Evolutionary conservation across 2,113 vertebrate genomes (phyloP), one percentile per base, ranked within the genome.

Genomic region (Solenodon paradoxus): DNA sequence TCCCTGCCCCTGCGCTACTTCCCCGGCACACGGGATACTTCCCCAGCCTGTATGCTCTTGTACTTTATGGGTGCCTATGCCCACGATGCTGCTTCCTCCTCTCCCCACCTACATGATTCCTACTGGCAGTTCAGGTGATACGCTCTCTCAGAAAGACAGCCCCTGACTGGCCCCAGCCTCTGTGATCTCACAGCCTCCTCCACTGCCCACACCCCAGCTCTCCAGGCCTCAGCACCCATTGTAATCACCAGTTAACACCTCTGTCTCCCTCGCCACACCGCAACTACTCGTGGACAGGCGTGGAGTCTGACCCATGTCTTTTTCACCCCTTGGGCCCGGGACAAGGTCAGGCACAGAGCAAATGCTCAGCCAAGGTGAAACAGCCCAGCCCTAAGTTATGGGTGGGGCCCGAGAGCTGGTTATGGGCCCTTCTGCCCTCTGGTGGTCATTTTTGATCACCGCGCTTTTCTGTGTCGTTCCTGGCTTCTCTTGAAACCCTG

Each of bases 371-470:
- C 15, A 10, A 84, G 20, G 9, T 20, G 16, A 7, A 42, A 87
- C n/a, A n/a, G 9, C 42, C 40, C 68, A 24, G 9, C 26, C 40
- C 20, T 28, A 28, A 45, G 42, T 9, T 17, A 26, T 28, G 16
- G 47, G 57, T 2, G 0, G 22, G 24, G 5, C 7, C 10, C 15
- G 32, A 38, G 9, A 47, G 35, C 84, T 28, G 59, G 57, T 7
- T 32, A 8, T 75, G 93, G 19, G n/a, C 12, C 2, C 47, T 30
- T 93, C 94, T 95, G 59, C 84, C 84, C 90, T 96, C 97, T 97
- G 59, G 87, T 92, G 97, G 66, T 24, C 42, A 42, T n/a, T 57
- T 77, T 49, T 28, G 4, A n/a, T 93, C 87, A 93, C n/a, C 77
- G 82, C 7, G 13, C 17, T 10, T 84, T 57, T 35, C 40, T 12